phyloP scores from a whole-genome alignment of 2,888 invertebrate genomes.

The Habroteleia sp. region DNA sequence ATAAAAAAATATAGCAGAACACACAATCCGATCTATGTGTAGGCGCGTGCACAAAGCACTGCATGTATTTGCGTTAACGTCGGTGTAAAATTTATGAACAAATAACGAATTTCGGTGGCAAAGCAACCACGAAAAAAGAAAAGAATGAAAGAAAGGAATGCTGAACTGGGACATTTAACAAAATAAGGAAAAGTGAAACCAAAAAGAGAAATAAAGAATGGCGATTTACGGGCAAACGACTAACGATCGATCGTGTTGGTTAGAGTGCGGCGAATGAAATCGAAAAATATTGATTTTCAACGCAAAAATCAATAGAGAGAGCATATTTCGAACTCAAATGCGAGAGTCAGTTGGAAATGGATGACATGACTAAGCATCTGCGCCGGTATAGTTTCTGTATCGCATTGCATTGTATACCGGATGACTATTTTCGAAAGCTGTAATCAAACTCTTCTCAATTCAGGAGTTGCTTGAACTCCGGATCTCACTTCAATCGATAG shows the following conservation, averaged over 20 bases:
- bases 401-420: constrained; percentile 59
- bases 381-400: constrained; percentile 43
- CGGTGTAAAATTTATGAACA: constrained; percentile 72
- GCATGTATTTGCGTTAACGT: constrained; percentile 65
- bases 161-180: constrained; percentile 64
- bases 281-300: constrained; percentile 50
- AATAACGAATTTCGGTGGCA: constrained; percentile 70
- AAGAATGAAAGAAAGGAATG: constrained; percentile 41
- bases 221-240: constrained; percentile 58
- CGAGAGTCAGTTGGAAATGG: constrained; percentile 61
- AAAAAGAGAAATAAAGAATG: constrained; percentile 31
- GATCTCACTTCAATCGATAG: constrained; percentile 46
- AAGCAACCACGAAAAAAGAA: constrained; percentile 60
- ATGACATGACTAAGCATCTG: constrained; percentile 37
- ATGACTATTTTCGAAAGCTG: constrained; percentile 64
- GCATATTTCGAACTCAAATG: constrained; percentile 49
- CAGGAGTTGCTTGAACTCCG: constrained; percentile 42
- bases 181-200: constrained; percentile 44
- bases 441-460: constrained; percentile 59
- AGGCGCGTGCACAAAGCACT: constrained; percentile 53
- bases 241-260: constrained; percentile 52
- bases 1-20: constrained; percentile 56
- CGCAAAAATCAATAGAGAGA: constrained; percentile 44
- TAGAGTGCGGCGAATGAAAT: constrained; percentile 35
- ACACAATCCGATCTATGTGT: constrained; percentile 60